phyloP scores from a whole-genome alignment of 2,113 vertebrate species.

The Melanerpes formicivorus region DNA sequence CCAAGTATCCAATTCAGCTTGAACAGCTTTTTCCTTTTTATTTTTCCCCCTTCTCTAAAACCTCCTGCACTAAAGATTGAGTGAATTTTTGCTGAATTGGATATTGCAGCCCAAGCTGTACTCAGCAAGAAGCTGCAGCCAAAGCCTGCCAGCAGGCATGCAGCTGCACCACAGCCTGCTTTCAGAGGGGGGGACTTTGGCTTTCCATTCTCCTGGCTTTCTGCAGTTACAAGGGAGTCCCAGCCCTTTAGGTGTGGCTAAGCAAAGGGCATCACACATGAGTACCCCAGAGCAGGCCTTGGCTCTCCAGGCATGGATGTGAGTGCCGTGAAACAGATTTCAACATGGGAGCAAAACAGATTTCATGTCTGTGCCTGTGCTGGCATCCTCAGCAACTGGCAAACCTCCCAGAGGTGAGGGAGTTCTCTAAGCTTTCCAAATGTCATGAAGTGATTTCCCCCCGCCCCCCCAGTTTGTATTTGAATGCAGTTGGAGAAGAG shows the following conservation, averaged over 20 bases:
- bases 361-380: not conserved
- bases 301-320: not conserved
- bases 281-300: slow-evolving; percentile 7
- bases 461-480: not conserved
- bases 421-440: not conserved
- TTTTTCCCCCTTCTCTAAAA: not conserved
- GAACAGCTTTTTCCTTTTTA: slow-evolving; percentile 5
- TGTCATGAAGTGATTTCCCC: not conserved
- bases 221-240: not conserved
- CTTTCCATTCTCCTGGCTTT: slow-evolving; percentile 25
- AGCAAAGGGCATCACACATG: slow-evolving; percentile 9
- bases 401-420: fast-evolving
- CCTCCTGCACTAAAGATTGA: not conserved
- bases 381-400: not conserved
- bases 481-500: not conserved
- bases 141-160: not conserved
- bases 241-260: slow-evolving; percentile 19
- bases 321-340: not conserved
- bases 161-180: not conserved
- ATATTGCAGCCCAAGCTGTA: not conserved
- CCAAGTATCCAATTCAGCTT: slow-evolving; percentile 27
- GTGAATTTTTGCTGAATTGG: slow-evolving; percentile 40
- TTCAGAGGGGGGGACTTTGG: not conserved
- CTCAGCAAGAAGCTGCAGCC: not conserved
- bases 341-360: not conserved